These are phyloP conservation scores for Urocynchramus pylzowi DNA, from an alignment of 2,113 vertebrate species.

Conservation along the genomic window DNA sequence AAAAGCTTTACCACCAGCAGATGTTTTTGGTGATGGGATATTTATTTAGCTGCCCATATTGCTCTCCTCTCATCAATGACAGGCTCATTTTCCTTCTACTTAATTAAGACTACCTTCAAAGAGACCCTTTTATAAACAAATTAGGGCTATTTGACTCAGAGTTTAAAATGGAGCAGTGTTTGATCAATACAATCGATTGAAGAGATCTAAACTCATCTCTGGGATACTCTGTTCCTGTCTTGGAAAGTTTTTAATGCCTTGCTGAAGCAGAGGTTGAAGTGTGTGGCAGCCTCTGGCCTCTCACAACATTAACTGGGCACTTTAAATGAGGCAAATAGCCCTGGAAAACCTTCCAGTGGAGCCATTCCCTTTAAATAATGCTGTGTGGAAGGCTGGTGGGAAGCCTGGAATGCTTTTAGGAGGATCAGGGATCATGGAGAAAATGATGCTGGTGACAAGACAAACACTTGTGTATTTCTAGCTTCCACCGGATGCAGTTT, in stretches of 20 bases:
- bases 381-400: background rate
- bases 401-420: background rate
- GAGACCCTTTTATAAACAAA: constrained; percentile 48
- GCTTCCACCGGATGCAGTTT: background rate
- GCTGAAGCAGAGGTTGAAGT: background rate
- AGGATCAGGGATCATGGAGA: background rate
- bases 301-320: background rate
- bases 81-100: background rate
- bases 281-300: background rate
- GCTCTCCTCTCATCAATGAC: background rate
- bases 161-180: constrained; percentile 5
- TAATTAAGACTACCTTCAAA: constrained; percentile 54
- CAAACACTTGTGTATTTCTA: background rate
- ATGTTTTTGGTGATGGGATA: background rate
- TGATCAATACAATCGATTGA: constrained; percentile 37
- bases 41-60: constrained; percentile 19
- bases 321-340: background rate
- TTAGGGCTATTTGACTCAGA: constrained; percentile 20
- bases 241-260: background rate
- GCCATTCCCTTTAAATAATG: background rate
- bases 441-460: background rate
- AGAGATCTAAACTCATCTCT: constrained; percentile 14
- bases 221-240: background rate
- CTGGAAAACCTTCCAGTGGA: background rate
- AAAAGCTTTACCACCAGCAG: background rate